Evolutionary conservation across 2,797 vertebrate species (phyloP).

Genomic region (Varecia variegata): DNA sequence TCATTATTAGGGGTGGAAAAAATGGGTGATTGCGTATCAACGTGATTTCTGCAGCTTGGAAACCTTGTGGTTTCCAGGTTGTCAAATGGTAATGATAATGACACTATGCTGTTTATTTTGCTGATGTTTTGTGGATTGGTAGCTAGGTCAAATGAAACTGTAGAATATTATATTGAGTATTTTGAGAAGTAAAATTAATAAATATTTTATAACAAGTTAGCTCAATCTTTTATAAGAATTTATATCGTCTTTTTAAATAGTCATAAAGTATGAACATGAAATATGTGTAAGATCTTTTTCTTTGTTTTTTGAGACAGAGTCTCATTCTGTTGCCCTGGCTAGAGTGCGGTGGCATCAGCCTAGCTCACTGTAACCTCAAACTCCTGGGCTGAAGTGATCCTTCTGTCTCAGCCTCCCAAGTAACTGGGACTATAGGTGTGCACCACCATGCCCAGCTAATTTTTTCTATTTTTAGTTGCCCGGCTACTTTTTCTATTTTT

Average conservation of each 20-base stretch:
- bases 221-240: background rate
- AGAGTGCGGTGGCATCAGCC: background rate
- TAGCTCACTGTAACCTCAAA: background rate
- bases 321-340: background rate
- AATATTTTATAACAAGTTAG: constrained; percentile 25
- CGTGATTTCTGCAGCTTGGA: background rate
- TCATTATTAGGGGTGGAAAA: background rate
- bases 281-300: background rate
- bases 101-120: background rate
- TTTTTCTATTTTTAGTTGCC: background rate
- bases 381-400: background rate
- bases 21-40: background rate
- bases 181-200: constrained; percentile 31
- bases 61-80: background rate
- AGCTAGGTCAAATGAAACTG: background rate
- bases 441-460: background rate
- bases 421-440: background rate
- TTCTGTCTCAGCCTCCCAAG: background rate
- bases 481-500: background rate
- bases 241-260: background rate
- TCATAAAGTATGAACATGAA: constrained; percentile 14
- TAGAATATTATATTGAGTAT: background rate
- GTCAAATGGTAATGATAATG: background rate
- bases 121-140: background rate
- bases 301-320: background rate